Base-by-base conservation (phyloP, 2,113 vertebrate species). In the Perccottus glenii region DNA sequence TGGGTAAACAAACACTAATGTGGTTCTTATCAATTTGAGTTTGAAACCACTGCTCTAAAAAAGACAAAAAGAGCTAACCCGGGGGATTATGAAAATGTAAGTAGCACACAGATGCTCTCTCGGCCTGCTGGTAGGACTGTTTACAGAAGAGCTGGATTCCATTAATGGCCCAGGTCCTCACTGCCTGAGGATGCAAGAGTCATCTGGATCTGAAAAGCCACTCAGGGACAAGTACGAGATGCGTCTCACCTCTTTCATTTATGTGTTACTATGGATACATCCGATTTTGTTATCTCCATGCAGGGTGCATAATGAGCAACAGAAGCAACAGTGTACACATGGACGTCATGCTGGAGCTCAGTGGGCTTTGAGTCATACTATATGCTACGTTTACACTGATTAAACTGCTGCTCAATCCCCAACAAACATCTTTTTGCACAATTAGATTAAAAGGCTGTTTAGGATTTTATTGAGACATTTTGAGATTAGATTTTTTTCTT, bases 231-330 rank as follows among this genome's bases (percentile, higher is more conserved):
- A 88, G 81, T 80, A 87, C 82, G 80, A 74, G 60, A 68, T 14
- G 64, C 75, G 71, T 64, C 80, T 83, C 83, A 75, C 38, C 78
- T 75, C 64, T 84, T 77, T 55, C 65, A 14, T 56, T 84, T 81
- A 77, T 42, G 74, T 16, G 88, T 91, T 90, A 53, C 90, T 87
- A 91, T 91, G 86, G 90, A 86, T 87, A 90, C 80, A 11, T 80
- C 56, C 67, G 70, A 82, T 85, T 76, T 44, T 70, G 79, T 76
- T 64, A 55, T 73, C 66, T 73, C 70, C 70, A 42, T 60, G 71
- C 62, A 42, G 51, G 50, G 40, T 77, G 77, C 63, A 45, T 81
- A 85, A 83, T 65, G 73, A 87, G 72, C 73, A 32, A 38, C 67
- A 80, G 80, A 72, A 73, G 70, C 82, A 82, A 82, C 69, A 56